A percentile compares a stretch with the other conserved stretches of the same genome.
Conservation (phyloP, 2,888 invertebrate genomes). For the Heliconius hortense region DNA sequence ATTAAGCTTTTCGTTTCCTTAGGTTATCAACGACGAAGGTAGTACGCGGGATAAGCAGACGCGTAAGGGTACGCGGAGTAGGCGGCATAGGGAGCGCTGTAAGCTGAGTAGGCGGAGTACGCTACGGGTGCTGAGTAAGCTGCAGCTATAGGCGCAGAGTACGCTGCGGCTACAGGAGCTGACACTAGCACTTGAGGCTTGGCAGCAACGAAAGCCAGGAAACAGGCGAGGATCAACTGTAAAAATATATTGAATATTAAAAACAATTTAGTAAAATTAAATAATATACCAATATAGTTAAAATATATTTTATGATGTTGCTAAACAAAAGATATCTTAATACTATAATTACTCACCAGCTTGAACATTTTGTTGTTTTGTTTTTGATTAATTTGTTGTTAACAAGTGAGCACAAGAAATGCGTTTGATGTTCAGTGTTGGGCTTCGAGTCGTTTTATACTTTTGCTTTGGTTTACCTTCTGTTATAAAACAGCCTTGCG, state of each 20-base stretch:
- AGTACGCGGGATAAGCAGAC: slow-evolving; percentile 54
- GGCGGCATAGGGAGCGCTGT: slow-evolving; percentile 54
- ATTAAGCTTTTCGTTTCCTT: not conserved
- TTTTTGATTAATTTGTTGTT: slow-evolving; percentile 36
- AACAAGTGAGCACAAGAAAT: slow-evolving; percentile 42
- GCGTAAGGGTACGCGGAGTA: slow-evolving; percentile 59
- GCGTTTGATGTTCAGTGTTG: slow-evolving; percentile 47
- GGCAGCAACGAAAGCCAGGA: slow-evolving; percentile 75
- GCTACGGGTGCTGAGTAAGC: slow-evolving; percentile 58
- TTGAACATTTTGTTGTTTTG: slow-evolving; percentile 53
- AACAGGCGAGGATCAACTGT: slow-evolving; percentile 73
- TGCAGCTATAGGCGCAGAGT: slow-evolving; percentile 53
- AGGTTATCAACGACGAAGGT: slow-evolving; percentile 43
- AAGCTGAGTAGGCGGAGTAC: slow-evolving; percentile 55
- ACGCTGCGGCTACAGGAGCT: slow-evolving; percentile 50
- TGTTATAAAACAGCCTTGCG: slow-evolving; percentile 38
- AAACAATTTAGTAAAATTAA: not conserved
- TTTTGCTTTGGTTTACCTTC: slow-evolving; percentile 35
- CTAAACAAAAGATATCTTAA: not conserved
- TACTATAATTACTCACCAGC: slow-evolving; percentile 47
- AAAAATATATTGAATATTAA: slow-evolving; percentile 25
- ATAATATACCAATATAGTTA: too few relatives aligned
- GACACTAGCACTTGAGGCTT: slow-evolving; percentile 56
- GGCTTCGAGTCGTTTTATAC: slow-evolving; percentile 56
- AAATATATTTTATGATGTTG: not conserved